Base-by-base conservation (phyloP, 35 echinoderm and acorn worm species). In the Apostichopus californicus region DNA sequence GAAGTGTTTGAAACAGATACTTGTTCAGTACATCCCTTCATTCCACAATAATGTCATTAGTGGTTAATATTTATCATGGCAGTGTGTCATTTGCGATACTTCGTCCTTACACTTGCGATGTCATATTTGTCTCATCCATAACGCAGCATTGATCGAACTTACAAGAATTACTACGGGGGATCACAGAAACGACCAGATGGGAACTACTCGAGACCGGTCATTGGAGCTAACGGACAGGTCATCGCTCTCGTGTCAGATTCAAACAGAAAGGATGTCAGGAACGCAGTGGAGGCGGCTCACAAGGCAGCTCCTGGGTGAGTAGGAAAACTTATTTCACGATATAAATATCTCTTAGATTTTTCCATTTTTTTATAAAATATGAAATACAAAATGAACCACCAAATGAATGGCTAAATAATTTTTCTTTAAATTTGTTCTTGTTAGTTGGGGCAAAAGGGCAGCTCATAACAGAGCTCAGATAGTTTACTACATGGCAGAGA, bases 401-500 rank as follows among this genome's bases (percentile, higher is more conserved):
- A 34, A 34, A 34, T 34, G 28, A 2, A 34, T 34, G 28, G 28
- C 28, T 34, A 34, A 1, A 34, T 34, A 34, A 34, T 34, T 1
- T 34, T 34, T 34, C 28, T 1, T 34, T 34, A 1, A 34, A 34
- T 34, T 68, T 5, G 24, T 89, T 75, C 53, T 70, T 65, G 87
- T 28, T 53, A 99, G 97, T 12, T 99, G 97, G 97, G 97, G 97
- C 18, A 99, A 99, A 92, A 71, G 97, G 91, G 97, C 97, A 89
- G 97, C 97, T 11, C 97, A 99, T 83, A 99, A 99, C 92, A 71
- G 97, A 68, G 97, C 97, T 21, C 97, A 99, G 80, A 99, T 99
- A 77, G 97, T 99, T 5, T 99, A 99, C 91, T 99, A 99, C 93
- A 99, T 99, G 97, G 97, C 97, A 73, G 97, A 96, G 75, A 99